Conservation (phyloP, 1,140 invertebrate genomes). For the Zophobas morio region DNA sequence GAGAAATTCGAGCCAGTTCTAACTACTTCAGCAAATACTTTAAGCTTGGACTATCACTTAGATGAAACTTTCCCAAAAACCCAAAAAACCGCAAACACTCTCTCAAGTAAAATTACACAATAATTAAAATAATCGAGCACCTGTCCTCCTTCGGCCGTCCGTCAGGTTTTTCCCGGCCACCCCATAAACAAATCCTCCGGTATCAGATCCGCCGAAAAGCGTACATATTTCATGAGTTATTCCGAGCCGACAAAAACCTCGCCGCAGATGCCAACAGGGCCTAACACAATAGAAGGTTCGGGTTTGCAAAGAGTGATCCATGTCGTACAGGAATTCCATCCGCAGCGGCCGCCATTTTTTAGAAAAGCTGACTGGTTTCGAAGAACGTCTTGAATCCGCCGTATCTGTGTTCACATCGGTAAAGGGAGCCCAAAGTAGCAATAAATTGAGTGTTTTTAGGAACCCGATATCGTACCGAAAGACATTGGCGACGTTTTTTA, state of each 20-base stretch:
- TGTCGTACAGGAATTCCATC: constrained; percentile 57
- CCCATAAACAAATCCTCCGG: background rate
- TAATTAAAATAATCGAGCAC: constrained; percentile 3
- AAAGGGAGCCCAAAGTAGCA: constrained; percentile 58
- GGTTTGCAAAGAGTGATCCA: constrained; percentile 48
- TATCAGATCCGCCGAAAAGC: constrained; percentile 7
- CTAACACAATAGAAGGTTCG: constrained; percentile 46
- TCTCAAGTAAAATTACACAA: background rate
- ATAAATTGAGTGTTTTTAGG: constrained; percentile 60
- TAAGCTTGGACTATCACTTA: too few relatives aligned
- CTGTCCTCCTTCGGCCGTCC: background rate
- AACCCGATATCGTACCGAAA: constrained; percentile 52
- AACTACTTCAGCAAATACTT: too few relatives aligned
- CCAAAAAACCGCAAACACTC: too few relatives aligned
- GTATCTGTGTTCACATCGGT: constrained; percentile 54
- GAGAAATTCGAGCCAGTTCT: too few relatives aligned
- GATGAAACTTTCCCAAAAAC: too few relatives aligned
- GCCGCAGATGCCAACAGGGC: constrained; percentile 29
- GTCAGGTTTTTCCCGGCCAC: background rate
- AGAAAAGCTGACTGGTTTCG: constrained; percentile 57
- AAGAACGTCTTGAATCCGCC: constrained; percentile 49
- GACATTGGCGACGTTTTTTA: constrained; percentile 50
- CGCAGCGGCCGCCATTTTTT: constrained; percentile 57
- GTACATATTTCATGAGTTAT: constrained; percentile 38
- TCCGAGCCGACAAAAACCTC: constrained; percentile 32